A percentile compares a stretch with the other conserved stretches of the same genome.
Conservation (phyloP, 2,888 invertebrate species). For the Lottia scabra region DNA sequence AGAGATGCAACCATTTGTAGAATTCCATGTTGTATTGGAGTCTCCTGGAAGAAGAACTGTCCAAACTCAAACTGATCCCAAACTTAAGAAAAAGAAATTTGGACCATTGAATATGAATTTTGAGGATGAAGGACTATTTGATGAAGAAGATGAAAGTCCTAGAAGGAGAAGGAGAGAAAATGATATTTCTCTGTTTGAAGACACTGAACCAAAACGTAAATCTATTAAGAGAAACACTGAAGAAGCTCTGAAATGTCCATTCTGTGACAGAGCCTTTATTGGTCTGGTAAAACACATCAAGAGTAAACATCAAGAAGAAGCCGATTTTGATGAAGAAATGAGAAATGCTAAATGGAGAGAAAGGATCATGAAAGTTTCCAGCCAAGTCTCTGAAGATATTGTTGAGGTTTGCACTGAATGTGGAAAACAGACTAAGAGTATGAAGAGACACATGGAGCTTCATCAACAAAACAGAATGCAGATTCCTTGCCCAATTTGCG, state of each 20-base stretch:
- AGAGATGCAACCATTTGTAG: slow-evolving; percentile 52
- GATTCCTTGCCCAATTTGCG: slow-evolving; percentile 63
- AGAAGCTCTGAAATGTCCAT: slow-evolving; percentile 63
- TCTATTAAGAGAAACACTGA: slow-evolving; percentile 59
- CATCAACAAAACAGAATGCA: slow-evolving; percentile 64
- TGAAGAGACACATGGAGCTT: slow-evolving; percentile 62
- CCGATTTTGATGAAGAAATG: slow-evolving; percentile 63
- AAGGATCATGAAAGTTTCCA: slow-evolving; percentile 63
- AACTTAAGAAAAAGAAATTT: slow-evolving; percentile 61
- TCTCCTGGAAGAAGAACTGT: slow-evolving; percentile 56
- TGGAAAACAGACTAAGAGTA: slow-evolving; percentile 62
- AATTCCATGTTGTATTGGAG: slow-evolving; percentile 58
- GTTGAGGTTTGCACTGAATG: slow-evolving; percentile 61
- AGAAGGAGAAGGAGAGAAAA: slow-evolving; percentile 48
- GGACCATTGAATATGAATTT: slow-evolving; percentile 50
- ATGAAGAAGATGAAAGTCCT: slow-evolving; percentile 37
- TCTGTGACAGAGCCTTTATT: slow-evolving; percentile 63
- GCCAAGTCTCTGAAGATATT: slow-evolving; percentile 54
- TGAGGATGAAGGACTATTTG: slow-evolving; percentile 45
- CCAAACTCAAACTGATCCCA: slow-evolving; percentile 61
- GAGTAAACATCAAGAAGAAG: slow-evolving; percentile 61
- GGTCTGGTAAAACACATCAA: slow-evolving; percentile 63
- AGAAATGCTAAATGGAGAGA: slow-evolving; percentile 64
- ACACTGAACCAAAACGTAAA: slow-evolving; percentile 54
- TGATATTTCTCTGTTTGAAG: slow-evolving; percentile 57